These are phyloP conservation scores for Grapholita molesta DNA, from an alignment of 1,140 invertebrate genomes.

Conservation along the genomic window DNA sequence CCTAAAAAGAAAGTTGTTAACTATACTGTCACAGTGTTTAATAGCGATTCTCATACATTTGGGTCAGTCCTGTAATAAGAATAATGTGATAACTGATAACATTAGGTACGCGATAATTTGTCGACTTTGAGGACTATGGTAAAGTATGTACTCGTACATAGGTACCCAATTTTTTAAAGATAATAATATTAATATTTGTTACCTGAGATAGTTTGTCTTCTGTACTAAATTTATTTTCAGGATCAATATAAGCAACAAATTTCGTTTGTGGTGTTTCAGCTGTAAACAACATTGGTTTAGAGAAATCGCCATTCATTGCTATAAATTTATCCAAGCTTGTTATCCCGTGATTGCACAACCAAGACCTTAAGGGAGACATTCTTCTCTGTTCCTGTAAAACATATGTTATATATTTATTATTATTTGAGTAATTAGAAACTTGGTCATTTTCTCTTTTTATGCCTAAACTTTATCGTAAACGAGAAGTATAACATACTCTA, in stretches of 20 bases:
- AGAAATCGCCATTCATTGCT: conserved; percentile 84
- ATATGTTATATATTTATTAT: neutral
- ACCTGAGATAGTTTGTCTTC: conserved; percentile 97
- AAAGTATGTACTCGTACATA: too few species aligned
- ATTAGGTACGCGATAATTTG: too few species aligned
- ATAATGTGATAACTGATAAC: too few species aligned
- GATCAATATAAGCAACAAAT: conserved; percentile 96
- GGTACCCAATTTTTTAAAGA: too few species aligned
- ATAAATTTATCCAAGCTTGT: conserved; percentile 91
- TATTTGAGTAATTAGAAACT: too few species aligned
- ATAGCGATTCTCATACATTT: too few species aligned
- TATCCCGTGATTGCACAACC: conserved; percentile 92
- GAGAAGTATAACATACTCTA: conserved; percentile 14
- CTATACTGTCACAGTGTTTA: too few species aligned
- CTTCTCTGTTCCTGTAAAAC: conserved; percentile 84
- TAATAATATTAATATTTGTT: conserved; percentile 24
- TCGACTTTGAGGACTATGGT: too few species aligned
- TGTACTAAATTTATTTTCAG: conserved; percentile 91
- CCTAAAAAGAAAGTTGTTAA: conserved; percentile 75
- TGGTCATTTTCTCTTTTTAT: too few species aligned
- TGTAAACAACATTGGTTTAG: conserved; percentile 89
- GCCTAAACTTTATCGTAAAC: too few species aligned
- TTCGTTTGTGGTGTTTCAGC: conserved; percentile 91
- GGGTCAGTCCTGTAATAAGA: too few species aligned
- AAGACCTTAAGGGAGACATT: conserved; percentile 92